Base-by-base conservation (phyloP, 1,140 invertebrate genomes). In the Patella vulgata region DNA sequence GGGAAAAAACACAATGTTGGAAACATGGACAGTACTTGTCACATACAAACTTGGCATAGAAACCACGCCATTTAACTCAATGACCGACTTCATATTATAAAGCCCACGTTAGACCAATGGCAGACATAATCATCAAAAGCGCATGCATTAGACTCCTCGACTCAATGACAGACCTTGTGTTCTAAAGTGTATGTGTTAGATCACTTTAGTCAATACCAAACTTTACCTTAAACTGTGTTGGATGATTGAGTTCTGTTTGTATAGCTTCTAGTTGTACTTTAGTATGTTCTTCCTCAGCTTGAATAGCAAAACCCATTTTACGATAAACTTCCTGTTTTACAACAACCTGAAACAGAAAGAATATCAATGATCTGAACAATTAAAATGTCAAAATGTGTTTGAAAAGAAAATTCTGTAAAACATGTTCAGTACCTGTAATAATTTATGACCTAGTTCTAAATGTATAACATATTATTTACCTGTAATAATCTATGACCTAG, bases 261-360 rank as follows among this genome's bases (percentile, higher is more conserved):
- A 97, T 89, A 48, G 90, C 89, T 84, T 97, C 93, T 12, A 97
- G 87, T 71, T 92, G 90, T 19, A 91, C 91, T 46, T 92, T 87
- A 19, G 96, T 81, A 17, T 90, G 88, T 85, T 97, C 95, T 83
- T 98, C 96, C 69, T 96, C 94, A 0, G 91, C 91, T 74, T 92
- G 90, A 14, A 97, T 85, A 0, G 93, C 90, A 33, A 91, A 88
- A 19, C 95, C 95, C 59, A 92, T 88, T 83, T 96, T 95, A 17
- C 94, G 87, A 3, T 88, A 89, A 58, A 92, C 90, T 85, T 97
- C 94, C 81, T 95, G 94, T 48, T 91, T 90, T 0, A 93, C 92
- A 53, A 97, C 87, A 40, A 96, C 89, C 91, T 94, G 67, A 25
- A 40, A 30, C 21, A 47, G 19, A 28, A 53, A 17, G 17, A n/a